Evolutionary conservation across 1,140 invertebrate genomes (phyloP).

Genomic region (Philopotamus ludificatus): DNA sequence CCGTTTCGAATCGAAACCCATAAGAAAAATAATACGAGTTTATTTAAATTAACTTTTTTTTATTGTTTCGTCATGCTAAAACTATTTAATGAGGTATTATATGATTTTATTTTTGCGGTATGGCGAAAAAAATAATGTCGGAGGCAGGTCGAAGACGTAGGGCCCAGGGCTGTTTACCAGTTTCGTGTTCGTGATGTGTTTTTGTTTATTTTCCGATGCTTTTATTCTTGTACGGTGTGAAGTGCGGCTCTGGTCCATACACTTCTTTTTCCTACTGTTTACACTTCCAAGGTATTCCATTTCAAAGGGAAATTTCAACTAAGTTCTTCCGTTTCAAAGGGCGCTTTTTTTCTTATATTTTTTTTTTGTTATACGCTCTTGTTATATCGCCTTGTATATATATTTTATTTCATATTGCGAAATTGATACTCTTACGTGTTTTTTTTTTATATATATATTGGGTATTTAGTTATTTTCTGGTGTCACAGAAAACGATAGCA

Average conservation of each 20-base stretch:
- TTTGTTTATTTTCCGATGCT: constrained; percentile 27
- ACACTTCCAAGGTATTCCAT: constrained; percentile 19
- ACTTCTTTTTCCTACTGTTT: constrained; percentile 17
- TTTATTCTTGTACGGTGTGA: constrained; percentile 8
- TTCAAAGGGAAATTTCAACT: constrained; percentile 30
- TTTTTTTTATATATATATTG: neutral
- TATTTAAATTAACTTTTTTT: constrained; percentile 15
- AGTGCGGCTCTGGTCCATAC: constrained; percentile 5
- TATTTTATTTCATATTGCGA: constrained; percentile 2
- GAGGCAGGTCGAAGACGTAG: neutral
- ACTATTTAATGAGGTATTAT: neutral
- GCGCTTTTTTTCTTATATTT: neutral
- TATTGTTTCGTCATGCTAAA: neutral
- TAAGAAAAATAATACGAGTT: constrained; percentile 3
- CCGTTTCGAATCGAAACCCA: constrained; percentile 12
- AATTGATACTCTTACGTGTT: constrained; percentile 9
- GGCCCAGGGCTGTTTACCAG: constrained; percentile 11
- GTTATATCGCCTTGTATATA: neutral
- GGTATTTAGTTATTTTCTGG: no score
- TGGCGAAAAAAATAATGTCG: neutral
- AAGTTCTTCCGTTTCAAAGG: constrained; percentile 26
- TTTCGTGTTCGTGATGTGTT: constrained; percentile 20
- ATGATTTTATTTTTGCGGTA: constrained; percentile 2
- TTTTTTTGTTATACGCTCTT: neutral
- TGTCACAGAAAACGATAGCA: no score